A percentile compares a stretch with the other conserved stretches of the same genome.
Conservation (phyloP, 2,113 vertebrate species). For the Odocoileus virginianus region DNA sequence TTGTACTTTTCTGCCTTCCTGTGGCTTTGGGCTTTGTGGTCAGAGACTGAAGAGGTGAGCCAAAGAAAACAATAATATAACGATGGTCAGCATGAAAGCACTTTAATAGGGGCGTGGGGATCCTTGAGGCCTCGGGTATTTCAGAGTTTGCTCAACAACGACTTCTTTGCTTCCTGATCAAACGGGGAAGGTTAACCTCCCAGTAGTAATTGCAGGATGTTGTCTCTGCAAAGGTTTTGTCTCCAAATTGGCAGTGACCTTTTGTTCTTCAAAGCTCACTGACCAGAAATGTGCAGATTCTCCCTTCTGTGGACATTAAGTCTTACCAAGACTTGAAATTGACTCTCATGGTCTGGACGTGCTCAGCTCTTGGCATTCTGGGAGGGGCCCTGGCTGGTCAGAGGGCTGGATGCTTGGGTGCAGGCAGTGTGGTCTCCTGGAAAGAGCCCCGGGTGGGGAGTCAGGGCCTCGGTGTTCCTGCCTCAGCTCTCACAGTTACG, state of each 20-base stretch:
- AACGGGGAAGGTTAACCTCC: not conserved
- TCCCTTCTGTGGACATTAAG: not conserved
- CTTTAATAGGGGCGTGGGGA: not conserved
- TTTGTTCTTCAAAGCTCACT: not conserved
- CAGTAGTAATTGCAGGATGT: constrained; percentile 6
- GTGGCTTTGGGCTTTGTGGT: constrained; percentile 47
- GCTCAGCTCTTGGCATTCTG: not conserved
- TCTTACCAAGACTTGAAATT: not conserved
- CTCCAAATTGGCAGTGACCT: constrained; percentile 8
- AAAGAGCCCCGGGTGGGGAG: not conserved
- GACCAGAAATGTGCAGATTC: not conserved
- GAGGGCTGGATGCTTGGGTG: rapidly evolving
- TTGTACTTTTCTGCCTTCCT: not conserved
- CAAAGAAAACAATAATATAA: not conserved
- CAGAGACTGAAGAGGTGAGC: not conserved
- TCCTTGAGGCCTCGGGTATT: not conserved
- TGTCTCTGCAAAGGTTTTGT: not conserved
- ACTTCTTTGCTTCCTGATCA: constrained; percentile 33
- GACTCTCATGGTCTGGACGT: rapidly evolving
- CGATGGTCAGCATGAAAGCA: constrained; percentile 24
- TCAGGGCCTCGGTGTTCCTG: rapidly evolving
- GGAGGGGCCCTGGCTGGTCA: not conserved
- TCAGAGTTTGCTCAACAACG: not conserved
- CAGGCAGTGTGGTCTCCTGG: not conserved
- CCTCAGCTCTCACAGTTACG: not conserved